Evolutionary conservation across 1,140 invertebrate species (phyloP), one percentile per base, ranked within the genome.

Genomic region (Holcopasites calliopsidis): DNA sequence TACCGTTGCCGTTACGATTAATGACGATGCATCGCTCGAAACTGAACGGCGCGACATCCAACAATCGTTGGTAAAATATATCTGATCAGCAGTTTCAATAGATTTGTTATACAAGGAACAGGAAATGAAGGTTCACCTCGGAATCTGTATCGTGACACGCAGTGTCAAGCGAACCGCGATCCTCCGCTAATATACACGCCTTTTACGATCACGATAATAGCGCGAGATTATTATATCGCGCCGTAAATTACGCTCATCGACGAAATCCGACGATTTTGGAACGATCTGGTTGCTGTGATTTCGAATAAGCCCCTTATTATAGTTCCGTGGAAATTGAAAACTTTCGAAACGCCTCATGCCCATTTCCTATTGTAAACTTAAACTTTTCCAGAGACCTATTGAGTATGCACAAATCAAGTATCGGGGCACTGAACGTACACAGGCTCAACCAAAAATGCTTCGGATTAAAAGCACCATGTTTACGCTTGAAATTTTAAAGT

Each of bases 171-270:
- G 55, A 11, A 33, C 52, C 52, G 23, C 52, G 26, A 31, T 35
- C 64, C 35, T 50, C 44, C 2, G 23, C 35, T 69, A 52, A 69
- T 57, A 69, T 57, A 57, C 44, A 44, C 65, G 62, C 35, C 38
- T 38, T 40, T 21, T n/a, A 44, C 33, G 18, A 31, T 42, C 66
- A 18, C 18, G 16, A 38, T 69, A 69, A 57, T 57, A 52, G 38
- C n/a, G 66, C 50, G 40, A 69, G 57, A 69, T 69, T 69, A 57
- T 35, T 57, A 38, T 69, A 69, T 69, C 66, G 38, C 50, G 66
- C n/a, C 57, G 50, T 57, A 57, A 69, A 57, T 57, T 69, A 47
- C 38, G 18, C 66, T 21, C 26, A 8, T 8, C 23, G 50, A 7
- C 23, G 66, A 69, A 69, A 69, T 69, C 66, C 44, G 66, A 52